These are phyloP conservation scores for Stomatorhinus ivindoensis DNA, from an alignment of 2,113 vertebrate species.

Conservation along the genomic window DNA sequence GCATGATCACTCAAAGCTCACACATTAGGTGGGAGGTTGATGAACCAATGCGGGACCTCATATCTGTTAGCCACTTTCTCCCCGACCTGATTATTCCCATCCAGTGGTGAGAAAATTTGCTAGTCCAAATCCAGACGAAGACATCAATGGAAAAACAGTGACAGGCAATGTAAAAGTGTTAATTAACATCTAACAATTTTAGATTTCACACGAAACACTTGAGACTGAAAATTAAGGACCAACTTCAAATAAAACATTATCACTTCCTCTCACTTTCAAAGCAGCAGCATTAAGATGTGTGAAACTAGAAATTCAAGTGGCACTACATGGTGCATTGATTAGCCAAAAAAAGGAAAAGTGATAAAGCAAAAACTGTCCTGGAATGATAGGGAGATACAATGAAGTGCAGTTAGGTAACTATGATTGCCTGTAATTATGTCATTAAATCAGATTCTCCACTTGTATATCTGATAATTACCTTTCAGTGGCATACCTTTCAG, in stretches of 20 bases:
- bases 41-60: not conserved
- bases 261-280: not conserved
- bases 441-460: not conserved
- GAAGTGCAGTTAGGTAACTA: not conserved
- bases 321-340: not conserved
- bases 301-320: not conserved
- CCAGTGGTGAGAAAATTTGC: not conserved
- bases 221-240: not conserved
- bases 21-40: not conserved
- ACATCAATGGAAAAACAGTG: not conserved
- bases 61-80: not conserved
- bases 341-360: not conserved
- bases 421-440: not conserved
- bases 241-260: not conserved
- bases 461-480: not conserved
- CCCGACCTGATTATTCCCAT: not conserved
- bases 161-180: not conserved
- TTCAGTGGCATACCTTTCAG: not conserved
- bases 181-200: not conserved
- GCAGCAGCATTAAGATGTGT: not conserved
- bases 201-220: not conserved
- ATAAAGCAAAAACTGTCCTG: not conserved
- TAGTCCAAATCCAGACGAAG: not conserved
- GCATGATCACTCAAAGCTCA: not conserved
- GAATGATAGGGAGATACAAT: not conserved